Base-by-base conservation (phyloP, 2,113 vertebrate species). In the Heterochromis multidens region DNA sequence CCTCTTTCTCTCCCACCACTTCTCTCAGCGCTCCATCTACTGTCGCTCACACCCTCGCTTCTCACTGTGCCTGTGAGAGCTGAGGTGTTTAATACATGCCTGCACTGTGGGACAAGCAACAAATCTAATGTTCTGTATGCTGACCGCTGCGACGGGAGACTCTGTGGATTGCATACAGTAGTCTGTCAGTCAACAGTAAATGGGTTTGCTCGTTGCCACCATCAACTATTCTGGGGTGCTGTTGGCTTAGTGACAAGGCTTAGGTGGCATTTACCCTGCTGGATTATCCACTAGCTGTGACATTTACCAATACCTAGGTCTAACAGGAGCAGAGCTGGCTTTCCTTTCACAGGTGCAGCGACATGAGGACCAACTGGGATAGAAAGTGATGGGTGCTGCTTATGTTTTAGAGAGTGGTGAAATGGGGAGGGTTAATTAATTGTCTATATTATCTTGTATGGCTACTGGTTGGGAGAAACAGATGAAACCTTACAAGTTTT, bases 221-320 rank as follows among this genome's bases (percentile, higher is more conserved):
- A 85, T 90, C 83, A 85, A 63, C 62, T 62, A 40, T 67, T 77
- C 2, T 16, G 29, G 54, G 23, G 33, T 63, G 59, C 70, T 31
- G 57, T 70, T 85, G 91, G 89, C 60, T 89, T 77, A 83, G 82
- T 81, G 85, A 62, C 65, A 70, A 65, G 33, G 77, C 85, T 81
- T 65, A 56, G 82, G 77, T 95, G 91, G 90, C 93, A 94, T 94
- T 95, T 93, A 87, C 91, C 35, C 46, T 86, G 81, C 76, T 86
- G 89, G 89, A 92, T 94, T 90, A 93, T 84, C 84, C 80, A 84
- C 81, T 85, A 52, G 85, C 83, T 86, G 56, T 94, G 93, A 95
- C 93, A 95, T 95, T 94, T 94, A 93, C 85, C 57, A 46, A 90
- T 83, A 92, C 72, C 46, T 46, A 10, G 21, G 72, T 85, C 67